Percentiles rank a stretch among this genome's conserved stretches.
Evolutionary conservation across 2,888 invertebrate genomes (phyloP).

Genomic region (Amphiduros pacificus): DNA sequence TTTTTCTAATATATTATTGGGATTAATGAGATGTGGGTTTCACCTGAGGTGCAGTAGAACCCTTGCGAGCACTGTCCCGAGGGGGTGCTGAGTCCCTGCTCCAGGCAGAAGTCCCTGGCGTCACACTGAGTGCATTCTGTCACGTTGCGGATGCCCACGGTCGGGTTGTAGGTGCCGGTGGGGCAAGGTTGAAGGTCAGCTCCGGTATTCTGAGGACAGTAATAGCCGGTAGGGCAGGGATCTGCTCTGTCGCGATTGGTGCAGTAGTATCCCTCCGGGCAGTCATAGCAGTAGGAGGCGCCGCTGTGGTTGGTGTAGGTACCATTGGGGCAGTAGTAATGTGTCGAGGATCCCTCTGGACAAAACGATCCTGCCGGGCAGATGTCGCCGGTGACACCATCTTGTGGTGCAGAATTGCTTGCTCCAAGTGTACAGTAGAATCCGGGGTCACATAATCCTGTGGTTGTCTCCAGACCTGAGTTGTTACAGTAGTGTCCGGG

Average conservation of each 20-base stretch:
- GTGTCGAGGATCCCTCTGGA: conserved; percentile 47
- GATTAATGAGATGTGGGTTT: not conserved
- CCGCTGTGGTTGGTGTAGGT: conserved; percentile 56
- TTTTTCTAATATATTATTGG: no score
- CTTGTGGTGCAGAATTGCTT: conserved; percentile 40
- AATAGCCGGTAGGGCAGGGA: conserved; percentile 44
- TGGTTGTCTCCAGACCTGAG: conserved; percentile 39
- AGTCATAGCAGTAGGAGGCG: conserved; percentile 46
- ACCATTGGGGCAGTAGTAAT: conserved; percentile 50
- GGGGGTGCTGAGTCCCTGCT: conserved; percentile 36
- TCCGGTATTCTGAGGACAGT: conserved; percentile 51
- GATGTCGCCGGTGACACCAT: conserved; percentile 44
- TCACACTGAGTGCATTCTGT: conserved; percentile 52
- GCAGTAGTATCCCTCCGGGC: conserved; percentile 53
- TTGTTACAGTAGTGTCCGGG: conserved; percentile 50
- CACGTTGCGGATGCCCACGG: conserved; percentile 35
- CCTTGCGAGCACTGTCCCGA: conserved; percentile 47
- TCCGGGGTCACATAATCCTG: conserved; percentile 48
- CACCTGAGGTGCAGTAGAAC: conserved; percentile 47
- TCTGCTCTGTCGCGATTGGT: conserved; percentile 49
- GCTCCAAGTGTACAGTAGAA: conserved; percentile 49
- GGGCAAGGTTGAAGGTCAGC: conserved; percentile 52
- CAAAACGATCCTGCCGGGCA: conserved; percentile 38
- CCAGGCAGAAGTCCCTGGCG: conserved; percentile 50
- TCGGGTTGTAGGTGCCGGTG: conserved; percentile 51